Conservation (phyloP, 2,888 invertebrate species). For the Tetragnatha montana region DNA sequence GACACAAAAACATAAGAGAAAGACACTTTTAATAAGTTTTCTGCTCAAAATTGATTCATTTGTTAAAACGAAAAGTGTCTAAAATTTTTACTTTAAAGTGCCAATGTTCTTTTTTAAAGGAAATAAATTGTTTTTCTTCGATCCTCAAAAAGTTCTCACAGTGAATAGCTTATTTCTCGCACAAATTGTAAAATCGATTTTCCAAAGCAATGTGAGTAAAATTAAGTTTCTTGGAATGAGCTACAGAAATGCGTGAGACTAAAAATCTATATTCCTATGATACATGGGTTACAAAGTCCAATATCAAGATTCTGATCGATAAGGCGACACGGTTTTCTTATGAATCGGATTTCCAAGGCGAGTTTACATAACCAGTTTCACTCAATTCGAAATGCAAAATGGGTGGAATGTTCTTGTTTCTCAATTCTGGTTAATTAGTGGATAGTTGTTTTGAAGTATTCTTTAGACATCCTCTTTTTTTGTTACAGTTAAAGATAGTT, state of each 20-base stretch:
- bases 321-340: constrained; percentile 8
- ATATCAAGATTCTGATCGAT: constrained; percentile 7
- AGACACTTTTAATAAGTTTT: too few species aligned
- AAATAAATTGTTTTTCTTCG: not conserved
- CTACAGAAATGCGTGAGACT: not conserved
- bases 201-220: constrained; percentile 6
- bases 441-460: too few species aligned
- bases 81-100: too few species aligned
- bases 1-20: too few species aligned
- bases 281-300: constrained; percentile 13
- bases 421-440: too few species aligned
- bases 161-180: not conserved
- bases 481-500: too few species aligned
- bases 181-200: constrained; percentile 26
- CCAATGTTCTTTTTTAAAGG: too few species aligned
- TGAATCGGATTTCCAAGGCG: not conserved
- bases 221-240: constrained; percentile 15
- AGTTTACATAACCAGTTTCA: not conserved
- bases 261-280: constrained; percentile 36
- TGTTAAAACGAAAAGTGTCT: too few species aligned
- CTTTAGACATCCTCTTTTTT: too few species aligned
- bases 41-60: too few species aligned
- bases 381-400: not conserved
- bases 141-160: not conserved
- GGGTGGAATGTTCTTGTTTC: too few species aligned